phyloP scores from a whole-genome alignment of 2,888 invertebrate species.

The Leptinotarsa peninsularis region DNA sequence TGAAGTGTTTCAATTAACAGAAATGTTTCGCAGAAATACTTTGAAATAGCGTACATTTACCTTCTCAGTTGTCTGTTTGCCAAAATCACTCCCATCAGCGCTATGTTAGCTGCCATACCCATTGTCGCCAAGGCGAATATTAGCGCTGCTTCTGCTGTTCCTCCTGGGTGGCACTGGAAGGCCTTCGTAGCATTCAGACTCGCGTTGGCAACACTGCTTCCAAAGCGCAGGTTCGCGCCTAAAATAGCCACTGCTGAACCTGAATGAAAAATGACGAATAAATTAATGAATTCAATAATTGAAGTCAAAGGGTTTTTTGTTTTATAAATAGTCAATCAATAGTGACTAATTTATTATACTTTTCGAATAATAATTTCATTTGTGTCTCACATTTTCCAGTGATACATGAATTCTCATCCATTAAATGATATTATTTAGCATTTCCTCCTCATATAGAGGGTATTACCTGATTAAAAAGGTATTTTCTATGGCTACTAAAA shows the following conservation, averaged over 20 bases:
- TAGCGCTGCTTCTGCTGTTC: slow-evolving; percentile 82
- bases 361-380: no score
- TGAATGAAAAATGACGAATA: slow-evolving; percentile 55
- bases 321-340: neutral
- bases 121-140: slow-evolving; percentile 81
- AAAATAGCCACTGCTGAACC: slow-evolving; percentile 84
- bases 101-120: slow-evolving; percentile 85
- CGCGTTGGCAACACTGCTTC: slow-evolving; percentile 77
- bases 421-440: no score
- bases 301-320: neutral
- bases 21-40: neutral
- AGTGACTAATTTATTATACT: no score
- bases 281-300: neutral
- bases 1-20: no score
- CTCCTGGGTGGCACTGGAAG: slow-evolving; percentile 84
- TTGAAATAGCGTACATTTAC: slow-evolving; percentile 64
- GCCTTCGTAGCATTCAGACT: slow-evolving; percentile 77
- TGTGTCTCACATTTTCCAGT: no score
- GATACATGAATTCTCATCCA: no score
- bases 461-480: no score
- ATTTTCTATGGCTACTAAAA: no score
- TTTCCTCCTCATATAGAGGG: no score
- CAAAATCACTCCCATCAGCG: slow-evolving; percentile 84
- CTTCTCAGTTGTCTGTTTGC: slow-evolving; percentile 83
- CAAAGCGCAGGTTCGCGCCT: slow-evolving; percentile 80